Evolutionary conservation across 2,113 vertebrate species (phyloP), one percentile per base, ranked within the genome.

Genomic region (Ondatra zibethicus): DNA sequence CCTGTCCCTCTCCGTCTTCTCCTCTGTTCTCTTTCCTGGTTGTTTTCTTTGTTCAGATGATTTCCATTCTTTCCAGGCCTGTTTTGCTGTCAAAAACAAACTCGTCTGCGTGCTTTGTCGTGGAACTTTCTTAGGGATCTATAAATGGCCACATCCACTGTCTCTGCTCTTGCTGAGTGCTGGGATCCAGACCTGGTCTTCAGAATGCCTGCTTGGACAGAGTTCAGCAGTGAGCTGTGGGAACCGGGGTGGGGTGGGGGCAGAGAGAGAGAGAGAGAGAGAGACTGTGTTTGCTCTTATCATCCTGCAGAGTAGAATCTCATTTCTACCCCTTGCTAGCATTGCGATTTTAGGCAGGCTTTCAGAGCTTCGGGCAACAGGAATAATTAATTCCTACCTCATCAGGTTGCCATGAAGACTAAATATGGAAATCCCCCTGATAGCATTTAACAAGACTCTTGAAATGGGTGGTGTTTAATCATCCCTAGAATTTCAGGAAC

Each of bases 391-490:
- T 88, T 68, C 65, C 75, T 75, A 8, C 65, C 7, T 66, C 84
- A 61, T 61, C 39, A 23, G 72, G 29, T 80, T 70, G 36, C 42
- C 81, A 9, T 55, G 76, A 76, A 58, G 42, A 93, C 61, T 80
- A 92, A 91, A 66, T 77, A 11, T 23, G 90, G 91, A 93, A 91
- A 93, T 86, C 33, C 17, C 55, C 58, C 27, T 63, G 50, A 82
- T 84, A 61, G 42, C 23, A n/a, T 55, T 76, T 47, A 80, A 66
- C 10, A 31, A 66, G 85, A 72, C 68, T 92, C 68, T 55, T 93
- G n/a, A 97, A 73, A 25, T 33, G 50, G 14, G 25, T 65, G 47
- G 47, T 63, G 45, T 33, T 95, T 42, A 58, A 39, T 82, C 42
- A 45, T 52, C 58, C 70, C 77, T 81, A 50, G 29, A 36, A 65